Conservation (phyloP, 1,140 invertebrate genomes). For the Aphelinus certus region DNA sequence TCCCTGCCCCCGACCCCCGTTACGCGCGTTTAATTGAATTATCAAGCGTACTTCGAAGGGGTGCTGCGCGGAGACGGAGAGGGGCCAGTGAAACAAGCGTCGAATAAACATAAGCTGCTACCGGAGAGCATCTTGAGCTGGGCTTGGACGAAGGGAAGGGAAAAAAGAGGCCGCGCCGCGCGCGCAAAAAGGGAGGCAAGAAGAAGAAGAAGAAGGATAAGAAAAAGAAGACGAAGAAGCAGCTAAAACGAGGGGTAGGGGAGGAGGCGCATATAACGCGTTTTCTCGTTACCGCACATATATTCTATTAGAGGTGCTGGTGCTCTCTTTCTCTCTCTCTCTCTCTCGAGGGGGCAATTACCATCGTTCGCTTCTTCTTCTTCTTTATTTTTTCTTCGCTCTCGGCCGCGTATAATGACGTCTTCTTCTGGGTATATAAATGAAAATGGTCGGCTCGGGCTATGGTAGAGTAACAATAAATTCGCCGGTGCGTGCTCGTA, state of each 20-base stretch:
- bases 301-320: conserved; percentile 5
- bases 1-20: not conserved
- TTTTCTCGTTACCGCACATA: conserved; percentile 31
- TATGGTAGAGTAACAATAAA: conserved; percentile 31
- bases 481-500: not conserved
- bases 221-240: conserved; percentile 12
- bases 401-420: conserved; percentile 31
- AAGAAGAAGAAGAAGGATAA: not conserved
- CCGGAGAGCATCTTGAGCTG: not conserved
- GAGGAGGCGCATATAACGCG: conserved; percentile 9
- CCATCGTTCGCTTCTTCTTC: conserved; percentile 24
- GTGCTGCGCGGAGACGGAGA: not conserved
- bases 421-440: conserved; percentile 38
- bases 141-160: not conserved
- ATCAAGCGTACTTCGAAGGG: not conserved
- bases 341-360: conserved; percentile 36
- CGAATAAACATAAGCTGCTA: conserved; percentile 8
- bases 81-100: not conserved
- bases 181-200: not conserved
- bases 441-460: conserved; percentile 34
- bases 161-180: not conserved
- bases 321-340: conserved; percentile 7
- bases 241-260: conserved; percentile 9
- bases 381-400: conserved; percentile 6
- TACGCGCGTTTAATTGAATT: conserved; percentile 16